phyloP scores from a whole-genome alignment of 2,888 invertebrate species.

The Idaea dimidiata region DNA sequence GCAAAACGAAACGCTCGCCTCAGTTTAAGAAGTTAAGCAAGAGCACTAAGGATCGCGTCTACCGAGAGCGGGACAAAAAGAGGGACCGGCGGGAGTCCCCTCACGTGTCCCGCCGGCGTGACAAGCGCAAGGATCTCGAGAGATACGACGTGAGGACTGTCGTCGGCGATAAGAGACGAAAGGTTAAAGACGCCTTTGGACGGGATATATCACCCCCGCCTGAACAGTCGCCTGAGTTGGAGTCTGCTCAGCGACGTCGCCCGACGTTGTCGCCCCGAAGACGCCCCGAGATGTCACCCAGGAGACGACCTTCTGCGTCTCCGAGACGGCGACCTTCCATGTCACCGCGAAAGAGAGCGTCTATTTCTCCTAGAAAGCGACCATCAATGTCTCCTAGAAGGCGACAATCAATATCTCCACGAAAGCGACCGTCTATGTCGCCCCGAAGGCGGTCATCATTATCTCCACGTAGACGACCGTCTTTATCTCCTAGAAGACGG shows the following conservation, averaged over 20 bases:
- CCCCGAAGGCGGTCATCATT: conserved; percentile 28
- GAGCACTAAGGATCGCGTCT: conserved; percentile 82
- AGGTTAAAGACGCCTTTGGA: conserved; percentile 88
- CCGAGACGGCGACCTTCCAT: conserved; percentile 27
- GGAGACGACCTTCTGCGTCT: conserved; percentile 27
- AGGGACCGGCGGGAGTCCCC: conserved; percentile 39
- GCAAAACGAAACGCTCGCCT: conserved; percentile 69
- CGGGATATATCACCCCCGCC: conserved; percentile 83
- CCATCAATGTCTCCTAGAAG: conserved; percentile 16
- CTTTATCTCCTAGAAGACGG: conserved; percentile 84
- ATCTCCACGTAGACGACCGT: conserved; percentile 82
- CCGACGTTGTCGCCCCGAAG: conserved; percentile 18
- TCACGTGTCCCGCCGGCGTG: conserved; percentile 64
- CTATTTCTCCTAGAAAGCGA: background rate
- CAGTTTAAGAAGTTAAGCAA: conserved; percentile 91
- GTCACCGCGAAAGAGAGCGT: conserved; percentile 16
- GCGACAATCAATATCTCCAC: conserved; percentile 24
- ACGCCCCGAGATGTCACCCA: conserved; percentile 19
- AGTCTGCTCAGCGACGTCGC: conserved; percentile 8
- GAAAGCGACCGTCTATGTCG: conserved; percentile 27
- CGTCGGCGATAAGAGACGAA: conserved; percentile 84
- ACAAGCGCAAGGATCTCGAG: conserved; percentile 88
- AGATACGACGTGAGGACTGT: conserved; percentile 91
- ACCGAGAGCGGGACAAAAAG: conserved; percentile 81
- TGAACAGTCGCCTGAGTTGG: too few species aligned